These are phyloP conservation scores for Stenolophus ochropezus DNA, from an alignment of 2,888 invertebrate species.

Conservation along the genomic window DNA sequence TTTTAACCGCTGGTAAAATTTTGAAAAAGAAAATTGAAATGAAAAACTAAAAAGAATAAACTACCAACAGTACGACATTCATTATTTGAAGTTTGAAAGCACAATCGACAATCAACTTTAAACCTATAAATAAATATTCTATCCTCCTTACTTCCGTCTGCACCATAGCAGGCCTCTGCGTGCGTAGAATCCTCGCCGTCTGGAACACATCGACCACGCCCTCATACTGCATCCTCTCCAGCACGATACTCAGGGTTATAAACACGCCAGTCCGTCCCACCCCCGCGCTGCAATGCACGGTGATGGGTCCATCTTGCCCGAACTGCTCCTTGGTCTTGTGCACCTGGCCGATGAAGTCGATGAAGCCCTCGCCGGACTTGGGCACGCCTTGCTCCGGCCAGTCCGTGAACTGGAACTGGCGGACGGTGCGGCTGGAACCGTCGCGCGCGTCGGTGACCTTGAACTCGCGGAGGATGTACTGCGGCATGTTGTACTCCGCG, in stretches of 20 bases:
- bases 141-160: constrained; percentile 93
- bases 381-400: constrained; percentile 98
- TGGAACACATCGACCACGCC: constrained; percentile 99
- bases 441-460: constrained; percentile 99
- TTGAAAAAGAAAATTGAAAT: no score
- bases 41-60: no score
- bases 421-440: constrained; percentile 94
- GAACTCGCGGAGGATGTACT: constrained; percentile 98
- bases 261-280: constrained; percentile 99
- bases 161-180: constrained; percentile 99
- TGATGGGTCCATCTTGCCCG: constrained; percentile 99
- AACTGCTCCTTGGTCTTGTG: constrained; percentile 99
- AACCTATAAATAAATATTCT: not conserved
- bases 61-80: no score
- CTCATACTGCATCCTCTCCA: constrained; percentile 99
- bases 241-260: constrained; percentile 96
- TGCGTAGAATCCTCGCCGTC: constrained; percentile 97
- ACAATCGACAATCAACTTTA: constrained; percentile 99
- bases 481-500: constrained; percentile 99
- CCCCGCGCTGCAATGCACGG: constrained; percentile 96
- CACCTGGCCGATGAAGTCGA: constrained; percentile 99
- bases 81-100: constrained; percentile 98
- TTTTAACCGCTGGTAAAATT: no score
- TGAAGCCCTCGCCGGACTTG: constrained; percentile 98
- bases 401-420: constrained; percentile 97